phyloP scores from a whole-genome alignment of 92 coral and sea anemone genomes.

The Bergia puertoricense region DNA sequence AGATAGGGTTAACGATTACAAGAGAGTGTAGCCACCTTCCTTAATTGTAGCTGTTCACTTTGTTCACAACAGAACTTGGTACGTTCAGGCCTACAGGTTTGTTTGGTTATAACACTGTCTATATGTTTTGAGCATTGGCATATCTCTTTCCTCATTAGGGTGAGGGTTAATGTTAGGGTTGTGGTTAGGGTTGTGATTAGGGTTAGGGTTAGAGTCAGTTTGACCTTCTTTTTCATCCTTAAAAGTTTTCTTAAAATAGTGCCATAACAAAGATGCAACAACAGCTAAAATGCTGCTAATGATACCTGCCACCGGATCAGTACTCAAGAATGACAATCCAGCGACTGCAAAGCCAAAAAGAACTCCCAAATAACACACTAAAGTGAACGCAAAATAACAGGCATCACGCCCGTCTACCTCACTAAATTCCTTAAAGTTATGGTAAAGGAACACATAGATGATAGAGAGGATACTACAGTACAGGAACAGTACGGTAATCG shows the following conservation, averaged over 20 bases:
- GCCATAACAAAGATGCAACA: not conserved
- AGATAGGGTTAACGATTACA: too few species aligned
- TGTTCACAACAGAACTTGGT: too few species aligned
- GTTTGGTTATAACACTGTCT: too few species aligned
- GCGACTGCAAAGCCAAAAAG: not conserved
- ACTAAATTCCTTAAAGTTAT: not conserved
- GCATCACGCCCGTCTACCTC: not conserved
- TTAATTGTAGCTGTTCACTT: too few species aligned
- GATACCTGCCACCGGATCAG: constrained; percentile 12
- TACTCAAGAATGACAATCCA: not conserved
- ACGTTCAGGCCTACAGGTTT: too few species aligned
- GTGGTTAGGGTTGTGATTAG: too few species aligned
- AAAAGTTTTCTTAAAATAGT: not conserved
- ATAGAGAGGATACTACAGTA: not conserved
- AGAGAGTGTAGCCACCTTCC: too few species aligned
- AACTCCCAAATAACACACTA: not conserved
- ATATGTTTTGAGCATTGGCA: too few species aligned
- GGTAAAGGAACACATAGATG: not conserved
- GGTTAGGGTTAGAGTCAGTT: too few species aligned
- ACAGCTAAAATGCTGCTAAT: not conserved
- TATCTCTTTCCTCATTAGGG: too few species aligned
- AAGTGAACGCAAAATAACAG: not conserved
- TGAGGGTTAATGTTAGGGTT: too few species aligned
- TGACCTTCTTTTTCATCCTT: not conserved
- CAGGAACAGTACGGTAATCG: not conserved